Conservation (phyloP, 1,140 invertebrate species). For the Vanessa atalanta region DNA sequence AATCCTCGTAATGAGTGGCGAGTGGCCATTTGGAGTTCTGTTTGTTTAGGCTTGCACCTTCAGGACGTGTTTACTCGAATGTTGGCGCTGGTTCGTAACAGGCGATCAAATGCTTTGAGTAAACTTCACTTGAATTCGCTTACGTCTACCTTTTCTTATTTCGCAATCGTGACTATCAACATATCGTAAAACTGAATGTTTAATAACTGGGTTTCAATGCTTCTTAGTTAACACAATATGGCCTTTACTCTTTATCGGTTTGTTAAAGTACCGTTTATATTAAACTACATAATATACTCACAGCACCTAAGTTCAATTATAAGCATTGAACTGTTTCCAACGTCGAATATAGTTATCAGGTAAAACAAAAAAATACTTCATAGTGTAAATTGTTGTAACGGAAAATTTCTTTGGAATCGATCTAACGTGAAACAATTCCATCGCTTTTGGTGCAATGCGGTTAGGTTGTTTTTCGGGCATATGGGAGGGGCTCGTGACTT, state of each 20-base stretch:
- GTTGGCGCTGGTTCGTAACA: slow-evolving; percentile 23
- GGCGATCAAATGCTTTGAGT: slow-evolving; percentile 22
- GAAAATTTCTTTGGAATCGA: not conserved
- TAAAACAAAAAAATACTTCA: not conserved
- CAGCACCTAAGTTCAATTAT: not conserved
- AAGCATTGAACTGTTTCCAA: too few species aligned
- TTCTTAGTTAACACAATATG: not conserved
- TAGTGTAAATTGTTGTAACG: not conserved
- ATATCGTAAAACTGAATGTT: slow-evolving; percentile 15
- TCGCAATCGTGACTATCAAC: slow-evolving; percentile 22
- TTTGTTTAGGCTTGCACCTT: slow-evolving; percentile 37
- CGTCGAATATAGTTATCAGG: too few species aligned
- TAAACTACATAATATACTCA: not conserved
- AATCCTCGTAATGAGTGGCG: slow-evolving; percentile 36
- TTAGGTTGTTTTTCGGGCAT: slow-evolving; percentile 15
- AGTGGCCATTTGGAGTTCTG: slow-evolving; percentile 36
- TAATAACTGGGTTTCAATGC: slow-evolving; percentile 14
- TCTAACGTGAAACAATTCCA: not conserved
- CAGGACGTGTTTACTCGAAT: slow-evolving; percentile 33
- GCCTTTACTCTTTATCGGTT: not conserved
- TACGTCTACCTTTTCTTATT: slow-evolving; percentile 25
- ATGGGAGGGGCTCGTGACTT: slow-evolving; percentile 25
- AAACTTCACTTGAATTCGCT: slow-evolving; percentile 29
- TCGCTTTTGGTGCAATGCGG: slow-evolving; percentile 29
- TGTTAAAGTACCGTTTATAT: not conserved